Conservation (phyloP, 2,888 invertebrate genomes). For the Diplazon laetatorius region DNA sequence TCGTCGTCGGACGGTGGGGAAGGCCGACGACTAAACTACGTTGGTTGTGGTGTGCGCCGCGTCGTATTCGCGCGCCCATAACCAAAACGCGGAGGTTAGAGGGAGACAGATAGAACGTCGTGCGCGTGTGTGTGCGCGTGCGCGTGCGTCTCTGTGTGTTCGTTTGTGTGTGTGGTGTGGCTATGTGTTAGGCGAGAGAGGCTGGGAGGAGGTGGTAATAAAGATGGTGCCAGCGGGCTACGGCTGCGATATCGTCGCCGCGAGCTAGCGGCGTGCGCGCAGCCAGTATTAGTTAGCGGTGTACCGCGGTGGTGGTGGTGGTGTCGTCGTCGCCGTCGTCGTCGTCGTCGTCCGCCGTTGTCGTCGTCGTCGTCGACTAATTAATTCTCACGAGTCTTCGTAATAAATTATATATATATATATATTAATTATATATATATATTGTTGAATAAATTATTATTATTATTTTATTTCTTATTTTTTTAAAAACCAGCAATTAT, state of each 20-base stretch:
- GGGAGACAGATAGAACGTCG: slow-evolving; percentile 50
- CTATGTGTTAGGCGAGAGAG: too few relatives aligned
- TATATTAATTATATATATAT: too few relatives aligned
- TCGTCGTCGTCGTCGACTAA: slow-evolving; percentile 49
- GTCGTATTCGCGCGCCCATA: slow-evolving; percentile 73
- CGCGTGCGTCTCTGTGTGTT: too few relatives aligned
- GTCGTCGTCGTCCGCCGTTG: background rate
- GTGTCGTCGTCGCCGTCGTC: slow-evolving; percentile 54
- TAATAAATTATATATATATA: too few relatives aligned
- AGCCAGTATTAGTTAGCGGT: slow-evolving; percentile 75
- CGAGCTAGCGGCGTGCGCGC: slow-evolving; percentile 80
- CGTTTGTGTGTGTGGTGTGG: too few relatives aligned
- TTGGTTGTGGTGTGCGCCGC: slow-evolving; percentile 68
- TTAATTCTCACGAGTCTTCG: too few relatives aligned
- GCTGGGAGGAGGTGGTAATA: slow-evolving; percentile 68
- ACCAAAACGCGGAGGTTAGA: slow-evolving; percentile 62
- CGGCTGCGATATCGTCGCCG: slow-evolving; percentile 77
- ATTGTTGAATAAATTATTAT: too few relatives aligned
- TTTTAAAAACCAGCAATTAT: too few relatives aligned
- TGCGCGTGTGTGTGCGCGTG: too few relatives aligned
- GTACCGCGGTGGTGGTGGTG: slow-evolving; percentile 67
- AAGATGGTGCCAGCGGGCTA: slow-evolving; percentile 78
- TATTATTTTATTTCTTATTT: too few relatives aligned
- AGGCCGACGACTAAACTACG: too few relatives aligned
- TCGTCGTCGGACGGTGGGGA: slow-evolving; percentile 59